Evolutionary conservation across 2,113 vertebrate genomes (phyloP).

Genomic region (Pomatostomus ruficeps): DNA sequence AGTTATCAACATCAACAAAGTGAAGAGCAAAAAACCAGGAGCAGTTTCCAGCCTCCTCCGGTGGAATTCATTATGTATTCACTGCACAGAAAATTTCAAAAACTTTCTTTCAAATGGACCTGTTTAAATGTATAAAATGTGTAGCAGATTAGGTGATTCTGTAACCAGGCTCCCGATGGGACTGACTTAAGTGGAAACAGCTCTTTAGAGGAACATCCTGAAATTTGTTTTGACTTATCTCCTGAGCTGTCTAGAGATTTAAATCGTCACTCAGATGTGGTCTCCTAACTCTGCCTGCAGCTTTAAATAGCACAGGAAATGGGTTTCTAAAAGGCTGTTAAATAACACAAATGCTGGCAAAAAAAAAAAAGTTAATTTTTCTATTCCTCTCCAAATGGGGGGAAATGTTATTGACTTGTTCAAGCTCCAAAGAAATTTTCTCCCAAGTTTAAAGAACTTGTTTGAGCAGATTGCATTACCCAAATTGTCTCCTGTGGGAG

Average conservation of each 20-base stretch:
- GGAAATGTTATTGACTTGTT: not conserved
- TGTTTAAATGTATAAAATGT: slow-evolving; percentile 53
- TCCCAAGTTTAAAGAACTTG: not conserved
- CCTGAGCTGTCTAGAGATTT: slow-evolving; percentile 39
- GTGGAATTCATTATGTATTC: slow-evolving; percentile 4
- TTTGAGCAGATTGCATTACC: slow-evolving; percentile 6
- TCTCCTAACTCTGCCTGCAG: slow-evolving; percentile 9
- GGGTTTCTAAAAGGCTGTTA: slow-evolving; percentile 48
- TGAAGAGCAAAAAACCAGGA: not conserved
- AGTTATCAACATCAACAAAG: slow-evolving; percentile 5
- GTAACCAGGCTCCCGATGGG: slow-evolving; percentile 31
- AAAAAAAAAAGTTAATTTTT: not conserved
- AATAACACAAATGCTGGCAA: slow-evolving; percentile 1
- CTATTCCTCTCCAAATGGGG: not conserved
- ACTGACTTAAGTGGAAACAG: slow-evolving; percentile 45
- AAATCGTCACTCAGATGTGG: slow-evolving; percentile 43
- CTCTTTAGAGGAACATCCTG: slow-evolving; percentile 64
- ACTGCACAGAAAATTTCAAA: not conserved
- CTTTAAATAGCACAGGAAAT: slow-evolving; percentile 37
- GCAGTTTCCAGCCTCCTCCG: not conserved
- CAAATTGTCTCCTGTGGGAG: slow-evolving; percentile 9
- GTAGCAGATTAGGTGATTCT: slow-evolving; percentile 34
- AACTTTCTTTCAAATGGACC: slow-evolving; percentile 47
- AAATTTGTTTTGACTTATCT: slow-evolving; percentile 64
- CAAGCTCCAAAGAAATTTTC: not conserved